Evolutionary conservation across 2,888 invertebrate genomes (phyloP).

Genomic region (Limenitis camilla): DNA sequence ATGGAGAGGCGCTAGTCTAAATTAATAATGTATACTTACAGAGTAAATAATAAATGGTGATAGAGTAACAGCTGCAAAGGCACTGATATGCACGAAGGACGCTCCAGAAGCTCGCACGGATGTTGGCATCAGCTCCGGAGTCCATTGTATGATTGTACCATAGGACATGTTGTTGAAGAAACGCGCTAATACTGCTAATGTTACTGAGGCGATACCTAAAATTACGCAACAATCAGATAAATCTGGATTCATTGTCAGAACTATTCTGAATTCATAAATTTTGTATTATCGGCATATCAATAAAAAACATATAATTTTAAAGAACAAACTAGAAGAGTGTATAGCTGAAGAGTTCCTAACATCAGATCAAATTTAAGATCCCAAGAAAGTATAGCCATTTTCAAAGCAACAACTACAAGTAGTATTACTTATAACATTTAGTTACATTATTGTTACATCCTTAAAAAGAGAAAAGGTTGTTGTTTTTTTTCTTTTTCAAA

Average conservation of each 20-base stretch:
- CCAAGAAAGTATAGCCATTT: too few relatives aligned
- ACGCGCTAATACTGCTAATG: slow-evolving; percentile 40
- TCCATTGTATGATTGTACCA: slow-evolving; percentile 42
- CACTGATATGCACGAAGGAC: slow-evolving; percentile 44
- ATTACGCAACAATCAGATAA: background rate
- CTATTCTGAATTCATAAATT: background rate
- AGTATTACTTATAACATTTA: too few relatives aligned
- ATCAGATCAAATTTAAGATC: too few relatives aligned
- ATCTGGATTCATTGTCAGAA: background rate
- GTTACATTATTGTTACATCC: too few relatives aligned
- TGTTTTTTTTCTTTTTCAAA: too few relatives aligned
- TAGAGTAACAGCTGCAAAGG: slow-evolving; percentile 36
- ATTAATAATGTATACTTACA: slow-evolving; percentile 28
- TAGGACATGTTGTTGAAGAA: slow-evolving; percentile 51
- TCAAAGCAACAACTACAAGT: too few relatives aligned
- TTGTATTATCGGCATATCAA: too few relatives aligned
- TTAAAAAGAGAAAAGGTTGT: too few relatives aligned
- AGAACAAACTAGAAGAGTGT: too few relatives aligned
- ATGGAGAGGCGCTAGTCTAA: too few relatives aligned
- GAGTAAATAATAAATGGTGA: slow-evolving; percentile 51
- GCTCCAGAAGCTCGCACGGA: slow-evolving; percentile 43
- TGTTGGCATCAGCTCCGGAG: slow-evolving; percentile 47
- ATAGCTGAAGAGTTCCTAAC: too few relatives aligned
- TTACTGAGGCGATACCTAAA: slow-evolving; percentile 39
- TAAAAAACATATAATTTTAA: too few relatives aligned